Conservation (phyloP, 2,888 invertebrate genomes). For the Hecatera dysodea region DNA sequence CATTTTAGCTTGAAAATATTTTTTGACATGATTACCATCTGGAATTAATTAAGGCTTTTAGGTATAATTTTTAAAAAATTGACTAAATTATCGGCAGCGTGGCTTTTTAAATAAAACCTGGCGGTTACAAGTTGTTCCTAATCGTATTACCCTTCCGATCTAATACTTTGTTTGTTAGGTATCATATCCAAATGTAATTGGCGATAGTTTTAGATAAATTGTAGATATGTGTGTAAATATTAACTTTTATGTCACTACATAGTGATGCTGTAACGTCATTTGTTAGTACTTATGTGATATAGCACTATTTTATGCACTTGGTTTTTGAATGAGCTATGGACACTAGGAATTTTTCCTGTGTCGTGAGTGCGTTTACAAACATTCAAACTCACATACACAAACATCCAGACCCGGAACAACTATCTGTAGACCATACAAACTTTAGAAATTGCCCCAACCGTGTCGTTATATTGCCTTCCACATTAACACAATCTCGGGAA, state of each 20-base stretch:
- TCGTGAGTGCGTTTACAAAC: too few relatives aligned
- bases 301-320: slow-evolving; percentile 52
- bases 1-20: slow-evolving; percentile 17
- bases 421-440: too few relatives aligned
- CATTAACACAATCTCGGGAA: neutral
- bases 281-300: slow-evolving; percentile 69
- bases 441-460: too few relatives aligned
- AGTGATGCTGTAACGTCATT: slow-evolving; percentile 56
- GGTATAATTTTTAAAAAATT: slow-evolving; percentile 19
- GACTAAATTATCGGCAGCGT: slow-evolving; percentile 11
- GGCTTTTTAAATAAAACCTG: slow-evolving; percentile 13
- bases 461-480: neutral
- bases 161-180: slow-evolving; percentile 53
- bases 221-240: slow-evolving; percentile 62
- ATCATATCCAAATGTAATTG: slow-evolving; percentile 68
- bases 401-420: too few relatives aligned
- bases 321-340: slow-evolving; percentile 49
- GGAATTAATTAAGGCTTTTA: neutral
- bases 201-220: slow-evolving; percentile 66
- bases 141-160: slow-evolving; percentile 25
- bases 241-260: slow-evolving; percentile 50
- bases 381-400: too few relatives aligned
- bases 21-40: slow-evolving; percentile 15
- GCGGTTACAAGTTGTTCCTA: slow-evolving; percentile 29
- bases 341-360: too few relatives aligned